These are phyloP conservation scores for Chelidonichthys spinosus DNA, from an alignment of 2,797 vertebrate genomes.

Conservation along the genomic window DNA sequence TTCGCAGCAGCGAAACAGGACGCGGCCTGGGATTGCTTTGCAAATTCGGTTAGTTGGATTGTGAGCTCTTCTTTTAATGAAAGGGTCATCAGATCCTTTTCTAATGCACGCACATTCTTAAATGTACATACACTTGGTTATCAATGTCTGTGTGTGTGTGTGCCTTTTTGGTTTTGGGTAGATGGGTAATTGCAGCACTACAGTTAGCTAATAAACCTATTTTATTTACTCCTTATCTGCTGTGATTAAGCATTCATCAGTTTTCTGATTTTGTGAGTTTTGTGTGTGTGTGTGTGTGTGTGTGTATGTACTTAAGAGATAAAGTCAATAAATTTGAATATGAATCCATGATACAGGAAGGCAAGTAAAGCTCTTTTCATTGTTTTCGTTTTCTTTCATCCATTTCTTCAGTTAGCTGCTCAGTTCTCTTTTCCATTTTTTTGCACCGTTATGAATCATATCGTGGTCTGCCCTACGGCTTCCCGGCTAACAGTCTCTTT, in stretches of 20 bases:
- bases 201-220: constrained; percentile 49
- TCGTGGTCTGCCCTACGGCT: constrained; percentile 30
- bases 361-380: not conserved
- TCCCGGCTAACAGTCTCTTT: constrained; percentile 48
- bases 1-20: constrained; percentile 54
- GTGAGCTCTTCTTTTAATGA: constrained; percentile 49
- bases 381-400: constrained; percentile 15
- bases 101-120: constrained; percentile 17
- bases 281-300: constrained; percentile 1
- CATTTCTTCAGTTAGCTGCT: constrained; percentile 6
- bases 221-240: constrained; percentile 48
- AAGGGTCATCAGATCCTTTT: constrained; percentile 38
- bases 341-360: constrained; percentile 8
- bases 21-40: constrained; percentile 39
- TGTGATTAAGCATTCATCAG: constrained; percentile 38
- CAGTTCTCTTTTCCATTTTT: constrained; percentile 7
- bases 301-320: no score
- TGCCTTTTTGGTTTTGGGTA: constrained; percentile 8
- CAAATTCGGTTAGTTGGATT: constrained; percentile 46
- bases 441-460: constrained; percentile 40
- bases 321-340: not conserved
- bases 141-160: not conserved
- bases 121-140: not conserved
- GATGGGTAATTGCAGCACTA: constrained; percentile 27
- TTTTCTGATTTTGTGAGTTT: constrained; percentile 11